Base-by-base conservation (phyloP, 2,888 invertebrate genomes). In the Chorisops tibialis region DNA sequence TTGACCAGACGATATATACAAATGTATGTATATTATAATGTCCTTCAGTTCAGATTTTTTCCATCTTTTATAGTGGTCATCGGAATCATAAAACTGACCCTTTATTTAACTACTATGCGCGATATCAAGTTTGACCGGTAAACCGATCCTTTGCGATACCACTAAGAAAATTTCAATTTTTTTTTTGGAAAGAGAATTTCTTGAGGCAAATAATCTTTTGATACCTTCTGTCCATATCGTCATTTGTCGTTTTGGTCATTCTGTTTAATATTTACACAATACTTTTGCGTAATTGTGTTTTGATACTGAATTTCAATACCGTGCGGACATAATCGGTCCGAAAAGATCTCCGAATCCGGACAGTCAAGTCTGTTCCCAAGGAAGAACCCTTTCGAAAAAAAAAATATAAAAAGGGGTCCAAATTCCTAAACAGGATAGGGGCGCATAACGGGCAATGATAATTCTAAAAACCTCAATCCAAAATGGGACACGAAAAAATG, bases 251-350 rank as follows among this genome's bases (percentile, higher is more conserved):
- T 52, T 49, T 59, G 59, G 64, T 62, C 62, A 64, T 62, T 64
- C 62, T 62, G 59, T 64, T 62, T 64, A 49, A 61, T 73, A 73
- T 73, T 72, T 73, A 70, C 69, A 72, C 73, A 74, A 74, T 72
- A 70, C 73, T 71, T 74, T 74, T 73, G 70, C 72, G 73, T 74
- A 74, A 74, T 74, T 74, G 70, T 74, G 72, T 70, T 70, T 70
- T 71, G 68, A 68, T 69, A 45, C 56, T 35, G 56, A 43, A 56
- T 56, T 56, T 67, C 63, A 58, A 38, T 50, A 41, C 61, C 51
- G 21, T 37, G n/a, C n/a, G 24, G 47, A 45, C 56, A 49, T 56
- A 60, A 56, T 37, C 64, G 48, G 35, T 61, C 61, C 62, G 63
- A 60, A 43, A 11, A 30, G 14, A 56, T 56, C 56, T 56, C n/a